Evolutionary conservation across 2,888 invertebrate species (phyloP), one percentile per base, ranked within the genome.

Genomic region (Apodemia mormo): DNA sequence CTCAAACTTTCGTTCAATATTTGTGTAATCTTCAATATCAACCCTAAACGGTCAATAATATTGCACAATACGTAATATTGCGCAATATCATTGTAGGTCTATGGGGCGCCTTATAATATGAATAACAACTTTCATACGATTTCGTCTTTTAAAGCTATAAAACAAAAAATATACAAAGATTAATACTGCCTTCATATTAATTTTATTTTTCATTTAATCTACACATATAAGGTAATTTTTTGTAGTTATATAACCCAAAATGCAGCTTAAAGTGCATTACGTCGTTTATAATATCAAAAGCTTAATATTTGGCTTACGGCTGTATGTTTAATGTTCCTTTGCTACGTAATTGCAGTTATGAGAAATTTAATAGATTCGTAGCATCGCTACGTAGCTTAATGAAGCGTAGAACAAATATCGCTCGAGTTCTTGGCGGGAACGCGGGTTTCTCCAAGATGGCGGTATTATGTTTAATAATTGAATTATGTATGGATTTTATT

Each of bases 311-410:
- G 30, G 58, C 58, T 58, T 30, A 58, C 30, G 58, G 30, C 58
- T 58, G 30, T 58, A 58, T 58, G 58, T 29, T 58, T 58, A 58
- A 58, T 58, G 58, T 58, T 58, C 58, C 58, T 29, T 58, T 58
- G 9, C 69, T 56, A 66, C 69, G 74, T 74, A 72, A 73, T 74
- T 72, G 74, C 58, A 30, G 58, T 68, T 70, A 68, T 70, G 73
- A 66, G 65, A 65, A 54, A 73, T 72, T 72, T 73, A 75, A 75
- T 73, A 66, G 73, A 68, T 70, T 40, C 68, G 66, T 65, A 73
- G 71, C 67, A 64, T 64, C 52, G 61, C 58, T 33, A 66, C 66
- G 69, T 45, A 70, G 71, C 71, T 69, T 74, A 76, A 76, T 74
- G 74, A 73, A 72, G 70, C 73, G 66, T 66, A 66, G 66, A 61